These are phyloP conservation scores for Taurulus bubalis DNA, from an alignment of 2,113 vertebrate species.

Conservation along the genomic window DNA sequence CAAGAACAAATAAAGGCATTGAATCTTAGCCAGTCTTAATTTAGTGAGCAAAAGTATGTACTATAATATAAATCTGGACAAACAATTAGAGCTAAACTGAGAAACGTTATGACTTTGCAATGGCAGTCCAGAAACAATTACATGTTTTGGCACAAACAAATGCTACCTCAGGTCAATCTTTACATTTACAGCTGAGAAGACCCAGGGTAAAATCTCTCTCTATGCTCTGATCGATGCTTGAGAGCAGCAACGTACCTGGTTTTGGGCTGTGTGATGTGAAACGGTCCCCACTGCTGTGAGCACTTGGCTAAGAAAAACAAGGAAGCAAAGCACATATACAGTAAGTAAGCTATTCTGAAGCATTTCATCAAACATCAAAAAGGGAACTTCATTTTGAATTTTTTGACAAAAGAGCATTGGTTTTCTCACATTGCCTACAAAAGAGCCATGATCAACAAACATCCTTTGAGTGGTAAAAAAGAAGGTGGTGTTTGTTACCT, in stretches of 20 bases:
- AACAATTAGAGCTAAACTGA: neutral
- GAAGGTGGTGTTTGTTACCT: slow-evolving; percentile 80
- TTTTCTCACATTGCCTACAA: neutral
- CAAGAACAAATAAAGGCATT: neutral
- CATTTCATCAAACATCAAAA: neutral
- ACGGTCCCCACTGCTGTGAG: slow-evolving; percentile 87
- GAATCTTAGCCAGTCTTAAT: neutral
- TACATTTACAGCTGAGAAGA: neutral
- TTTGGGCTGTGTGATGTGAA: slow-evolving; percentile 85
- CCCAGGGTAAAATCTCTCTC: neutral
- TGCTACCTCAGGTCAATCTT: neutral
- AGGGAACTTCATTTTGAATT: neutral
- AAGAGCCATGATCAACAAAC: neutral
- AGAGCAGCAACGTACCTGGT: slow-evolving; percentile 83
- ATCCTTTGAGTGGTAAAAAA: neutral
- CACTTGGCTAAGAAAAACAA: slow-evolving; percentile 83
- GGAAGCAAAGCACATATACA: slow-evolving; percentile 20
- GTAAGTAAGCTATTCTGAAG: neutral
- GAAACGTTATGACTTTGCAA: neutral
- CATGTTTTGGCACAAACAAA: neutral
- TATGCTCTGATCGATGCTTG: neutral
- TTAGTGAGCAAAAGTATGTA: neutral
- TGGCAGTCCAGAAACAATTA: neutral
- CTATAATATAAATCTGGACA: neutral
- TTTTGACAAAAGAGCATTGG: neutral